Conservation (phyloP, 2,113 vertebrate species). For the Glaucomys volans region DNA sequence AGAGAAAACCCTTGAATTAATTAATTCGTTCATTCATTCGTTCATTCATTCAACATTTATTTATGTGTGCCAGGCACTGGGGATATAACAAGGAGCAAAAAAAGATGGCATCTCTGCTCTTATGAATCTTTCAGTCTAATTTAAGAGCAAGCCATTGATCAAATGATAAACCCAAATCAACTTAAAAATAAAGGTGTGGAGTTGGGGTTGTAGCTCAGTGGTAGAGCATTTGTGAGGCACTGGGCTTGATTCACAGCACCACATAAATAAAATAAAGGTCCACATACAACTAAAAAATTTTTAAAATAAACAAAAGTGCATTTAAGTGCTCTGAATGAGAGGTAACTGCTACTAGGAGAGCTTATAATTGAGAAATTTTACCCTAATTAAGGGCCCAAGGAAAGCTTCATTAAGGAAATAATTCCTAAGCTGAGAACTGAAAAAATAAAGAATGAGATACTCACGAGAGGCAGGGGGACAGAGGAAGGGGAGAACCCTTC, state of each 20-base stretch:
- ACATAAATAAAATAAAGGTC: too few species aligned
- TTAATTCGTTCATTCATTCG: not conserved
- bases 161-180: not conserved
- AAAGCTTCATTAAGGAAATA: not conserved
- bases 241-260: too few species aligned
- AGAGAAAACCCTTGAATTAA: not conserved
- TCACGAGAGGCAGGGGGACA: not conserved
- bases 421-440: not conserved
- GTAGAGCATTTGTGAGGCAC: too few species aligned
- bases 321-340: not conserved
- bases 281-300: too few species aligned
- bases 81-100: not conserved
- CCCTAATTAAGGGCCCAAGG: not conserved
- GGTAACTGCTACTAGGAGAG: not conserved
- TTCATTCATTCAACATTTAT: not conserved
- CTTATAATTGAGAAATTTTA: not conserved
- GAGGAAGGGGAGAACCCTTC: not conserved
- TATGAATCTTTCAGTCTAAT: not conserved
- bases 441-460: not conserved
- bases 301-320: not conserved
- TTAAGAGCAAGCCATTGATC: not conserved
- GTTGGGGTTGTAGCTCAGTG: too few species aligned
- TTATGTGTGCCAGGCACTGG: not conserved
- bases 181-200: not conserved
- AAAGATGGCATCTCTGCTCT: not conserved